Evolutionary conservation across 1,140 invertebrate genomes (phyloP), one percentile per base, ranked within the genome.

Genomic region (Xylocopa sonorina): DNA sequence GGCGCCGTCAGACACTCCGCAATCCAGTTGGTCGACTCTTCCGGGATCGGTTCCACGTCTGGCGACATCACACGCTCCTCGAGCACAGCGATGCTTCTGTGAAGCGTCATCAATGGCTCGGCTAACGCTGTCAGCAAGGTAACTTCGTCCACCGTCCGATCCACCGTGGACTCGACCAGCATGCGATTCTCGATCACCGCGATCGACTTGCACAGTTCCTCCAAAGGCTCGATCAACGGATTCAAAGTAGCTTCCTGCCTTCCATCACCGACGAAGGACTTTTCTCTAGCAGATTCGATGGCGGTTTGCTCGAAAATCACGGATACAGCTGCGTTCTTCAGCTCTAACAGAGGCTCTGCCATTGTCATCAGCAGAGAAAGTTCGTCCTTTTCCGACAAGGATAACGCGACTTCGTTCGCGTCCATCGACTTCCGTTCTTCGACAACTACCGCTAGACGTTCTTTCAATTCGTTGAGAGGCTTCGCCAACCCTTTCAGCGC

Each of bases 391-490:
- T 83, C 78, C 0, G 74, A 69, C 9, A 86, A 48, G 2, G 62
- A 18, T 4, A 43, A 0, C 0, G 81, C 86, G 29, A 93, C 91
- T 55, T 94, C 93, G 9, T 82, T 83, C 27, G 77, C 86, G 89
- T 93, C 93, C 58, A 94, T 53, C 4, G 89, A 86, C 63, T 85
- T 82, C 32, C 85, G 69, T 69, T 91, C 90, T 80, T 94, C 91
- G 3, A 91, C 82, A 32, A 95, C 90, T 62, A 94, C 80, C n/a
- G 94, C 87, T 53, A 95, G 88, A 78, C 92, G 94, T 80, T 93
- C 93, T 81, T 93, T 92, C 55, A 95, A 88, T 87, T 93, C 93
- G 83, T 93, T 90, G 10, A 95, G 86, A 29, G 93, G 93, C 57
- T 91, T 90, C 21, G 93, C 93, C 41, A 95, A 88, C 38, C 92